Percentiles rank a stretch among this genome's conserved stretches.
phyloP scores from a whole-genome alignment of 2,888 invertebrate species.

The Tortrix viridana region DNA sequence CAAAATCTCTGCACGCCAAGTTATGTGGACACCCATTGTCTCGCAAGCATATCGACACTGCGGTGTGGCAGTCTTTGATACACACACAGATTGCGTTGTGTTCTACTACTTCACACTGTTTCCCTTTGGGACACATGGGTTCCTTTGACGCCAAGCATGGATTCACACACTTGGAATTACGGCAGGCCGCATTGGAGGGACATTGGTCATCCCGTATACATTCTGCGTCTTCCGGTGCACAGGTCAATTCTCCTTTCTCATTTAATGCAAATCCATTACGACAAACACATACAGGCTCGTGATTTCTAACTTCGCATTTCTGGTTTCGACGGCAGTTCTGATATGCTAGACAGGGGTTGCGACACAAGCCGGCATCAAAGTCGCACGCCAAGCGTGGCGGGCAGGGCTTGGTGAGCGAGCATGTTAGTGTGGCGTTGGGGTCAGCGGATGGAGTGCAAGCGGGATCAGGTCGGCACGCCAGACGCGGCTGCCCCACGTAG shows the following conservation, averaged over 20 bases:
- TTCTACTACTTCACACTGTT: conserved; percentile 94
- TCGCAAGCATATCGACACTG: conserved; percentile 93
- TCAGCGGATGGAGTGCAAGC: conserved; percentile 88
- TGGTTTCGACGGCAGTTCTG: conserved; percentile 92
- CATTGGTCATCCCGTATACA: conserved; percentile 93
- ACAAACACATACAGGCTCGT: conserved; percentile 94
- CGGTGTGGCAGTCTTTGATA: conserved; percentile 93
- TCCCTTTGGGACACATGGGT: conserved; percentile 90
- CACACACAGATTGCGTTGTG: conserved; percentile 95
- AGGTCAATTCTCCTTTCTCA: conserved; percentile 93
- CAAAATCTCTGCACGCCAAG: conserved; percentile 93
- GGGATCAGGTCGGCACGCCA: conserved; percentile 91
- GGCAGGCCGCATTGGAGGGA: conserved; percentile 93
- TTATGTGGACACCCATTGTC: conserved; percentile 94
- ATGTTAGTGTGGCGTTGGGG: conserved; percentile 85
- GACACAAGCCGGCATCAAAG: conserved; percentile 87
- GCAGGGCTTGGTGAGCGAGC: conserved; percentile 88
- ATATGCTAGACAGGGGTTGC: conserved; percentile 90
- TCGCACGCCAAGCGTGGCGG: conserved; percentile 90
- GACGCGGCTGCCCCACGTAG: conserved; percentile 92
- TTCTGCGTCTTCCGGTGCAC: conserved; percentile 92
- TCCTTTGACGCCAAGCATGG: conserved; percentile 89
- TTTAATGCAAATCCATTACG: conserved; percentile 95
- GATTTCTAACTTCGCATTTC: conserved; percentile 94
- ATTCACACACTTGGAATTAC: conserved; percentile 92